Evolutionary conservation across 2,113 vertebrate species (phyloP), one percentile per base, ranked within the genome.

Genomic region (Peromyscus californicus): DNA sequence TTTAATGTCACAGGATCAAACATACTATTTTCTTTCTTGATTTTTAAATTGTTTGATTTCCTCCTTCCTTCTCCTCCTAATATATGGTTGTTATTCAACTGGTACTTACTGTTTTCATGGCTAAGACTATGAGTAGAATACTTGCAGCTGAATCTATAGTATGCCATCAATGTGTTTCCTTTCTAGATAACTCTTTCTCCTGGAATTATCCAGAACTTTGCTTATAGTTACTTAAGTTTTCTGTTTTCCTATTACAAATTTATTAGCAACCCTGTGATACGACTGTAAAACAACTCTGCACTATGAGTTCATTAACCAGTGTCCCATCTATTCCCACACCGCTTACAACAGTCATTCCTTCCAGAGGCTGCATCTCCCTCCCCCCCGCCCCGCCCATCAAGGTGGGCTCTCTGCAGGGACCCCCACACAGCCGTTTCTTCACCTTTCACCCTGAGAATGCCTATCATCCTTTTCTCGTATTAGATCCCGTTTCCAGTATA

Each of bases 41-140:
- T 42, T 85, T 92, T 91, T 79, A 54, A n/a, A 1, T 57, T 69
- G 92, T 86, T 26, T 79, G 39, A 92, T 36, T 90, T 96, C 42
- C 31, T 80, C 42, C 57, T n/a, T 22, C 8, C 61, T 57, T 5
- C 16, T 45, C n/a, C 15, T 75, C 31, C 45, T 87, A 24, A 45
- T 36, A 80, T 12, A 7, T 22, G n/a, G 70, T 42, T 39, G 65
- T n/a, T 36, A 48, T 79, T 48, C 31, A 84, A 84, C 67, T 80
- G 75, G 29, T 59, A 93, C 31, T 82, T 45, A 75, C 42, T 33
- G 11, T 63, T 94, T 94, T 61, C 74, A 82, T 45, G 72, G 19
- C 84, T 91, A 70, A 8, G 7, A 42, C 45, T 74, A n/a, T 57
- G 45, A 45, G 67, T 48, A 6, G 51, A 70, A 91, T 5, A 26